Conservation (phyloP, 2,113 vertebrate genomes). For the Pseudorhombus dupliciocellatus region DNA sequence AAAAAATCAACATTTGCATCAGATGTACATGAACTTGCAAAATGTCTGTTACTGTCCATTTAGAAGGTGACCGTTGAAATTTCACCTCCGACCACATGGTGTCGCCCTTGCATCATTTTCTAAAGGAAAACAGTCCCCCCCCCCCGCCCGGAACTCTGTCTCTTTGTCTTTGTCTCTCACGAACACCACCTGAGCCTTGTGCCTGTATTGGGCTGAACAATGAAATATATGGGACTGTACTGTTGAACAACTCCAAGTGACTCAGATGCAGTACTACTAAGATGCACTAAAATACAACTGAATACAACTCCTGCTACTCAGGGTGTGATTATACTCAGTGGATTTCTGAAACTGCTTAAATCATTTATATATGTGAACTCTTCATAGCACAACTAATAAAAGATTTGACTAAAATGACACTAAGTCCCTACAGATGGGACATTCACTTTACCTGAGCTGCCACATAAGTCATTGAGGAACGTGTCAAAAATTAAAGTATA, state of each 20-base stretch:
- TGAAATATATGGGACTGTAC: constrained; percentile 19
- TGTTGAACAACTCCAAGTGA: neutral
- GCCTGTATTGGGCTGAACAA: constrained; percentile 3
- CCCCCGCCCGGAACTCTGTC: constrained; percentile 26
- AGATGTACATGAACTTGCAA: too few relatives aligned
- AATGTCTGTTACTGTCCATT: neutral
- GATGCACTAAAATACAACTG: constrained; percentile 29
- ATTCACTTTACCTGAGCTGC: constrained; percentile 16
- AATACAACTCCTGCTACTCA: constrained; percentile 3
- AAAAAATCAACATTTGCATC: too few relatives aligned
- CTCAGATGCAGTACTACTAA: constrained; percentile 24
- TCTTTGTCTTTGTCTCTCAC: constrained; percentile 59
- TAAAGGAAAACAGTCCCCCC: too few relatives aligned
- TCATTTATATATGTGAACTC: neutral
- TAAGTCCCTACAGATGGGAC: constrained; percentile 45
- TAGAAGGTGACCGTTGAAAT: neutral
- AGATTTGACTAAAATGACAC: neutral
- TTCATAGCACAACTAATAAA: neutral
- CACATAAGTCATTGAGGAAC: constrained; percentile 1
- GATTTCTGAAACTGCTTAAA: constrained; percentile 24
- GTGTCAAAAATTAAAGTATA: neutral
- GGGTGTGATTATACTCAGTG: neutral
- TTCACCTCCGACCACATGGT: constrained; percentile 56
- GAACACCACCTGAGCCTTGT: constrained; percentile 27
- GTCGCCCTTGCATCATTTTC: constrained; percentile 41